Evolutionary conservation across 2,888 invertebrate genomes (phyloP).

Genomic region (Thysanoteuthis rhombus): DNA sequence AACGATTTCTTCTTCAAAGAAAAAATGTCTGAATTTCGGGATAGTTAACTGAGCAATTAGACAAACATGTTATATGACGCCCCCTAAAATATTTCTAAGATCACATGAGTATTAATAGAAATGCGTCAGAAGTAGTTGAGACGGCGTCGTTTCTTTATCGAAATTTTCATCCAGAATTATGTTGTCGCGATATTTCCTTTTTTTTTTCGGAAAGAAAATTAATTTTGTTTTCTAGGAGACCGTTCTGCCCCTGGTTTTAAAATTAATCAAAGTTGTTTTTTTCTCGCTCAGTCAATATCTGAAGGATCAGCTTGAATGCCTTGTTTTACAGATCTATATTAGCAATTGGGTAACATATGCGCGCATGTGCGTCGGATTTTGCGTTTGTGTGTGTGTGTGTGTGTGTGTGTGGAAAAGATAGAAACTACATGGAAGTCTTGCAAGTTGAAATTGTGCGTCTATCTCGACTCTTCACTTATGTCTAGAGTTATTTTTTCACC

Average conservation of each 20-base stretch:
- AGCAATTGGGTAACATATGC: background rate
- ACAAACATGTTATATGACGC: background rate
- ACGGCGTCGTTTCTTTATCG: background rate
- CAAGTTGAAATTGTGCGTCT: no score
- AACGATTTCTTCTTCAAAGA: background rate
- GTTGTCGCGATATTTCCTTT: background rate
- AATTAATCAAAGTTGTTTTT: background rate
- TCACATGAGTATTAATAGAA: background rate
- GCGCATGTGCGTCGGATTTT: background rate
- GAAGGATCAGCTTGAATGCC: background rate
- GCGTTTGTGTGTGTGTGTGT: no score
- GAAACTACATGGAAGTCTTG: no score
- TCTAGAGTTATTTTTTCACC: no score
- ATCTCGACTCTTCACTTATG: no score
- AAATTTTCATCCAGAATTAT: background rate
- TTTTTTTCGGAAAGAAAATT: background rate
- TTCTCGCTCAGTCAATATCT: background rate
- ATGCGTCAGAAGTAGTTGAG: background rate
- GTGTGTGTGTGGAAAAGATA: no score
- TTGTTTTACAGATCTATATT: background rate
- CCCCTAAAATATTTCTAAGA: background rate
- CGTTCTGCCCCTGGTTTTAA: background rate
- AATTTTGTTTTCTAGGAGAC: background rate
- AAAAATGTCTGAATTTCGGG: no score
- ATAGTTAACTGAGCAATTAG: background rate